phyloP scores from a whole-genome alignment of 2,888 invertebrate species.

The Yponomeuta malinellus region DNA sequence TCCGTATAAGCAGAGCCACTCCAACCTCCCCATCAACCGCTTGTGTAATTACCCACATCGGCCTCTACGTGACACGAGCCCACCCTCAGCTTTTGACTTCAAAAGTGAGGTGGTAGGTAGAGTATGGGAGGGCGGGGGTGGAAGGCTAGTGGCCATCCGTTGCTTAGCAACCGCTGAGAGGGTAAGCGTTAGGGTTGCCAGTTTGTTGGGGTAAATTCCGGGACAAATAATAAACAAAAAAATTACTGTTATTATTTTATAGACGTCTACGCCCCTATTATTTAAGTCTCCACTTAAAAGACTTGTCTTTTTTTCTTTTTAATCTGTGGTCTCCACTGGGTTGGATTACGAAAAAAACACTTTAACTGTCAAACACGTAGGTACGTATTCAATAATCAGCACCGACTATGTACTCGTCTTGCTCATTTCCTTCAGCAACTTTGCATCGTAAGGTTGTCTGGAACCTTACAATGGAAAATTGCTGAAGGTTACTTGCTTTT shows the following conservation, averaged over 20 bases:
- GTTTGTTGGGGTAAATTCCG: neutral
- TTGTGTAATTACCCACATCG: conserved; percentile 62
- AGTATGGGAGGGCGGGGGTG: conserved; percentile 26
- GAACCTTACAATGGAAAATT: too few relatives aligned
- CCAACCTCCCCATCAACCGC: conserved; percentile 48
- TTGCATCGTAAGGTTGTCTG: too few relatives aligned
- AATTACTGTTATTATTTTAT: neutral
- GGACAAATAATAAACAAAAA: neutral
- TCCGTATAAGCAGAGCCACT: conserved; percentile 28
- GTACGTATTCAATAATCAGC: too few relatives aligned
- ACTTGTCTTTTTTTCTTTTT: too few relatives aligned
- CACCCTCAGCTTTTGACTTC: conserved; percentile 50
- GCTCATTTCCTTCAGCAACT: too few relatives aligned
- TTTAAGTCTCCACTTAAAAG: neutral
- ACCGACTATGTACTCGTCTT: too few relatives aligned
- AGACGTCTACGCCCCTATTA: neutral
- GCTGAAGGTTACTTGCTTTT: too few relatives aligned
- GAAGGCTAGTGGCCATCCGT: conserved; percentile 20
- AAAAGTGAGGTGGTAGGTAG: conserved; percentile 35
- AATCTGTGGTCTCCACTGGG: neutral
- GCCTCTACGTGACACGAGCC: conserved; percentile 48
- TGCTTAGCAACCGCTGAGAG: neutral
- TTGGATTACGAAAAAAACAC: too few relatives aligned
- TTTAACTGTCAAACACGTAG: too few relatives aligned
- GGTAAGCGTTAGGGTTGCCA: neutral